Conservation (phyloP, 2,888 invertebrate species). For the Bellardia bayeri region DNA sequence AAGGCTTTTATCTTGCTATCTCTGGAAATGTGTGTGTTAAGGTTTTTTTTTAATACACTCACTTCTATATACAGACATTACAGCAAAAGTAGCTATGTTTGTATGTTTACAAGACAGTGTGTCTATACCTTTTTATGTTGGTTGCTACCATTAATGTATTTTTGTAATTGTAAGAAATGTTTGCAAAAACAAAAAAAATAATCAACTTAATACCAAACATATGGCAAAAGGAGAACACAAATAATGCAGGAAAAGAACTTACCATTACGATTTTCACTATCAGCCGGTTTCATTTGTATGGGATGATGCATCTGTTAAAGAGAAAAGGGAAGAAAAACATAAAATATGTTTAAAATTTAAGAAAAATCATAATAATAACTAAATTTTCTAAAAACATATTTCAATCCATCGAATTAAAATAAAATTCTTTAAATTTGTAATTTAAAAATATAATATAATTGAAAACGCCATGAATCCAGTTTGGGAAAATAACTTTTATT, state of each 20-base stretch:
- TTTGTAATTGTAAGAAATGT: conserved; percentile 1
- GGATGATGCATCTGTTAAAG: conserved; percentile 98
- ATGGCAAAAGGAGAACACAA: background rate
- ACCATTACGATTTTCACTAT: conserved; percentile 99
- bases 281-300: conserved; percentile 99
- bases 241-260: conserved; percentile 85
- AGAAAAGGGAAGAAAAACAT: conserved; percentile 76
- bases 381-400: too few relatives aligned
- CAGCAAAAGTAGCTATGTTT: background rate
- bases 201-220: background rate
- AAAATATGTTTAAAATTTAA: background rate
- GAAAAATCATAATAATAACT: too few relatives aligned
- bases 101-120: background rate
- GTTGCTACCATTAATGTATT: conserved; percentile 25
- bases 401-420: too few relatives aligned
- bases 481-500: too few relatives aligned
- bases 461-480: too few relatives aligned
- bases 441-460: too few relatives aligned
- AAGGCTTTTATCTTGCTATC: conserved; percentile 52
- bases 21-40: background rate
- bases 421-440: too few relatives aligned
- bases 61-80: background rate
- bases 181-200: background rate
- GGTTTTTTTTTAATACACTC: background rate
- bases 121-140: conserved; percentile 22